A percentile compares a stretch with the other conserved stretches of the same genome.
Evolutionary conservation across 2,888 invertebrate species (phyloP).

Genomic region (Lasioglossum morio): DNA sequence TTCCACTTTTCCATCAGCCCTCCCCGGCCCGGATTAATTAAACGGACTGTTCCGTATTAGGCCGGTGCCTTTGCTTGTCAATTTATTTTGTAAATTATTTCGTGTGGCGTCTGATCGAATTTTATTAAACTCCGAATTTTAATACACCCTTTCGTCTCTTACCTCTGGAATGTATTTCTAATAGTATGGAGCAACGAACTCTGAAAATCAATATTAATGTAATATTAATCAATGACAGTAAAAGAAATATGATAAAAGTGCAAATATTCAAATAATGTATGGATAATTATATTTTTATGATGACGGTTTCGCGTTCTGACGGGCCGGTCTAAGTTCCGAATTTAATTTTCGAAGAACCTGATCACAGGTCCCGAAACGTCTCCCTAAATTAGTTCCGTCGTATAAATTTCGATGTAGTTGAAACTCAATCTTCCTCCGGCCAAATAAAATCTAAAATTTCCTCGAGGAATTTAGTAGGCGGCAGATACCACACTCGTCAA

Average conservation of each 20-base stretch:
- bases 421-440: conserved; percentile 51
- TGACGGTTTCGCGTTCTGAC: neutral
- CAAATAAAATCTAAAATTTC: conserved; percentile 65
- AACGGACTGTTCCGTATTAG: conserved; percentile 2
- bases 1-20: conserved; percentile 1
- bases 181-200: too few species aligned
- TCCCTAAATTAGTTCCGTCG: conserved; percentile 48
- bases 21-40: neutral
- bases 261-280: too few species aligned
- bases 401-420: conserved; percentile 32
- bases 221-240: too few species aligned
- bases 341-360: conserved; percentile 18
- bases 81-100: neutral
- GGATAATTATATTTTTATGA: too few species aligned
- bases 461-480: conserved; percentile 29
- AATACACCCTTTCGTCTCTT: neutral
- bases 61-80: neutral
- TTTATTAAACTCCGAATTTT: neutral
- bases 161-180: too few species aligned
- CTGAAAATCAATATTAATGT: too few species aligned
- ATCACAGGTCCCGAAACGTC: conserved; percentile 37
- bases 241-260: too few species aligned
- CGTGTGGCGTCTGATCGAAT: neutral
- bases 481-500: conserved; percentile 30
- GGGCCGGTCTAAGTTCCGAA: neutral